phyloP scores from a whole-genome alignment of 1,140 invertebrate species.

The Whitmania pigra region DNA sequence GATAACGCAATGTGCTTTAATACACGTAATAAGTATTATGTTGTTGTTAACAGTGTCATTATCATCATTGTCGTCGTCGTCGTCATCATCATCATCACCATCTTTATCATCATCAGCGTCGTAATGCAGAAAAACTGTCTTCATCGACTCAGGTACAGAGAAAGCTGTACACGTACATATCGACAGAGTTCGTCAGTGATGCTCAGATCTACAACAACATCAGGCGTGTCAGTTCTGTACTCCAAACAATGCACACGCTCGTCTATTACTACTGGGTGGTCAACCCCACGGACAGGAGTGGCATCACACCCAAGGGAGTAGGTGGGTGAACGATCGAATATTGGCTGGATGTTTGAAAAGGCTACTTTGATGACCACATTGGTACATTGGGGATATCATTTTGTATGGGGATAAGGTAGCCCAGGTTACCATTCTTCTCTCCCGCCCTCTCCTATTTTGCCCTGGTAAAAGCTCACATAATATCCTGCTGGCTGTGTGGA shows the following conservation, averaged over 20 bases:
- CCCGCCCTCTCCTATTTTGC: too few species aligned
- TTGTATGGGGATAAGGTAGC: background rate
- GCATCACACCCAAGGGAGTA: constrained; percentile 80
- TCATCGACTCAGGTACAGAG: constrained; percentile 57
- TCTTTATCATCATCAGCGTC: too few species aligned
- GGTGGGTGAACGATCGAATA: constrained; percentile 50
- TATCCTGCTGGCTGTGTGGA: too few species aligned
- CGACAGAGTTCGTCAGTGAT: constrained; percentile 91
- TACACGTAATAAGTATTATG: too few species aligned
- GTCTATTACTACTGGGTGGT: constrained; percentile 99
- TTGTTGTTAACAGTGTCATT: too few species aligned
- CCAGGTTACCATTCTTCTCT: background rate
- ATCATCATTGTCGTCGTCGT: background rate
- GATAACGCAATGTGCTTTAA: too few species aligned
- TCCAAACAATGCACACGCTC: constrained; percentile 93
- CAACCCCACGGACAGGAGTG: constrained; percentile 83
- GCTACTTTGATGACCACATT: background rate
- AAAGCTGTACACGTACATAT: constrained; percentile 86
- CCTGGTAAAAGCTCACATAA: too few species aligned
- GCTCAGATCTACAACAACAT: constrained; percentile 96
- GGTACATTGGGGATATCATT: background rate
- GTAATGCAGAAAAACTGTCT: too few species aligned
- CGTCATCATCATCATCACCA: background rate
- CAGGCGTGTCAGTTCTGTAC: constrained; percentile 82
- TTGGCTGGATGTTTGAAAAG: background rate